Evolutionary conservation across 2,113 vertebrate genomes (phyloP), one percentile per base, ranked within the genome.

Genomic region (Cinclus cinclus): DNA sequence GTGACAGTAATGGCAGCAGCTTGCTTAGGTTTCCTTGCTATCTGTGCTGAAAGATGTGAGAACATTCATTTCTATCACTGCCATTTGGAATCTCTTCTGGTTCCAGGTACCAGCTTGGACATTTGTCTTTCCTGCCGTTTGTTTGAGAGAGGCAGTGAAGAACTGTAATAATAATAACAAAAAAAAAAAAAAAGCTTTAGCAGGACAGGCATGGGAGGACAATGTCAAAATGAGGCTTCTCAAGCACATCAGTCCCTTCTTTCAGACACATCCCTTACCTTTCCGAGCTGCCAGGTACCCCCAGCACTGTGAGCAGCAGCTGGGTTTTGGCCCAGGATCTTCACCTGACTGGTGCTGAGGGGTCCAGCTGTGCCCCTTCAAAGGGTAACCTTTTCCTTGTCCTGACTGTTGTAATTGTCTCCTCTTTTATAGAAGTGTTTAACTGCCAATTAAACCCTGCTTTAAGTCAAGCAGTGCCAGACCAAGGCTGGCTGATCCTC

Each of bases 51-150:
- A 80, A 31, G 39, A 90, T 74, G 90, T 87, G 91, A 90, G 63
- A 83, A 27, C 93, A 77, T 85, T 83, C 4, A 39, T 94, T 92
- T 91, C 91, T 87, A 42, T 87, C 92, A 80, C 75, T 90, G 82
- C 81, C 46, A 16, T 87, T 90, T 81, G 22, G 62, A 92, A 60
- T 64, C n/a, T 92, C 59, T 78, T n/a, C 87, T 70, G 70, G 90
- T 60, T 93, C 60, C 42, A 94, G 85, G 88, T 90, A 94, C 28
- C 63, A 52, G 39, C 39, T 67, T 77, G 90, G 75, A 31, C 75
- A 86, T 95, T 96, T 86, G 67, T 95, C 90, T 92, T 88, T 74
- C 33, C 56, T 60, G 30, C 79, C 31, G 15, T 41, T 95, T 67
- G 56, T 78, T 76, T 18, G 53, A 80, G 55, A 79, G 62, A 67